A percentile compares a stretch with the other conserved stretches of the same genome.
Conservation (phyloP, 64 coral and sea anemone genomes). For the Pachyseris speciosa region DNA sequence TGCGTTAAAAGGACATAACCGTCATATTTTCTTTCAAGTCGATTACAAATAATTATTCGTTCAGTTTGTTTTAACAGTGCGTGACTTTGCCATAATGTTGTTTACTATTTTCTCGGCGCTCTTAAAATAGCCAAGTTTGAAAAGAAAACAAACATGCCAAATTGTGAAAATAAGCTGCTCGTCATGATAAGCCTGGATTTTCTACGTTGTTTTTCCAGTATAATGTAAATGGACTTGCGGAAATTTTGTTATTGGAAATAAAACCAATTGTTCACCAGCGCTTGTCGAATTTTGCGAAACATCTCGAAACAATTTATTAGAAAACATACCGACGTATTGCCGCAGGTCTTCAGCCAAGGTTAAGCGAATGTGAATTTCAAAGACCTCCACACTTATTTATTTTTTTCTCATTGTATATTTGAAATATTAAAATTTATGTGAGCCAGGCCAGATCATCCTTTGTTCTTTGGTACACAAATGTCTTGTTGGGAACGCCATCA, state of each 20-base stretch:
- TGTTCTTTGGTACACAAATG: constrained; percentile 2
- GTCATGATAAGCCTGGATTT: not conserved
- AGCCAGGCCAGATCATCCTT: constrained; percentile 7
- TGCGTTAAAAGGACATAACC: constrained; percentile 11
- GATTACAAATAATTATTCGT: not conserved
- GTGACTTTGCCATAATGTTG: constrained; percentile 21
- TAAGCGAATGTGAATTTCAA: not conserved
- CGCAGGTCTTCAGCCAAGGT: not conserved
- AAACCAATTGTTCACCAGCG: too few relatives aligned
- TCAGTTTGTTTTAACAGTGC: not conserved
- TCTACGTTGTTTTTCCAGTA: not conserved
- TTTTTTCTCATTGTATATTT: not conserved
- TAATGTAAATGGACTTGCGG: not conserved
- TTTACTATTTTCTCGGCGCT: constrained; percentile 18
- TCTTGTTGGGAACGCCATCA: not conserved
- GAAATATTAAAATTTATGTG: constrained; percentile 37
- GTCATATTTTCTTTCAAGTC: constrained; percentile 22
- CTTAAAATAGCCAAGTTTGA: constrained; percentile 25
- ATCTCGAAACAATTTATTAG: not conserved
- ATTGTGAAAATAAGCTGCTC: not conserved
- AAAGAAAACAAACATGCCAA: constrained; percentile 34
- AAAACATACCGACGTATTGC: not conserved
- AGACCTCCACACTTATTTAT: not conserved
- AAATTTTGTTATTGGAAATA: too few relatives aligned
- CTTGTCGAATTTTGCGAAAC: not conserved